These are phyloP conservation scores for Caloenas nicobarica DNA, from an alignment of 2,113 vertebrate genomes.

Conservation along the genomic window DNA sequence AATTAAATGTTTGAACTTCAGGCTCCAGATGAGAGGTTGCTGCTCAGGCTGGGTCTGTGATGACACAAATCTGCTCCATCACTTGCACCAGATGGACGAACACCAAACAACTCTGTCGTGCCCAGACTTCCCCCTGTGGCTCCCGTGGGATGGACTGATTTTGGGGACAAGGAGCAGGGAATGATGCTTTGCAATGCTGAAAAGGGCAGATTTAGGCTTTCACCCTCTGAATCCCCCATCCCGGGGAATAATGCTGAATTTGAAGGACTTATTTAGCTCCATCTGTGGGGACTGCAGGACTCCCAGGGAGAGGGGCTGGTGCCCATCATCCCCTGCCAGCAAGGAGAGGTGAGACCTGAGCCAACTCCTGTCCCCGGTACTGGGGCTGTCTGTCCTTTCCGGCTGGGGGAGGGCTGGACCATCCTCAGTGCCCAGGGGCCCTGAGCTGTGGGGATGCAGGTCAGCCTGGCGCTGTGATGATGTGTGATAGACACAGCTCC, in stretches of 20 bases:
- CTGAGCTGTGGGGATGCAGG: fast-evolving
- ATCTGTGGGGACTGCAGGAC: neutral
- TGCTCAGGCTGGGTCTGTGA: neutral
- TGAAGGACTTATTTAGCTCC: neutral
- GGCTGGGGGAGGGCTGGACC: fast-evolving
- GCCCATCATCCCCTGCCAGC: neutral
- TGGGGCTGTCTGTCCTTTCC: neutral
- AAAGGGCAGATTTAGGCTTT: neutral
- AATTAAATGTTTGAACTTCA: neutral
- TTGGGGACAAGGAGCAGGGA: neutral
- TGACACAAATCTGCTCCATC: neutral
- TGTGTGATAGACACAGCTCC: neutral
- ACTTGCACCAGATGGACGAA: fast-evolving
- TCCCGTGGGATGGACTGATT: fast-evolving
- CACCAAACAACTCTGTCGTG: fast-evolving
- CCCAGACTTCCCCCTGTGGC: fast-evolving
- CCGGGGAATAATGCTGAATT: neutral
- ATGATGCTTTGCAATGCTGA: neutral
- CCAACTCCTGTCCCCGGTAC: neutral
- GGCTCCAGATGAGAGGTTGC: neutral
- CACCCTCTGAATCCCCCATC: neutral
- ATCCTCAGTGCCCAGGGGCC: neutral
- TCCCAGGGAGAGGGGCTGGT: neutral
- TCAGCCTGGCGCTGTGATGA: neutral
- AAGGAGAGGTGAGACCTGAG: neutral